A percentile compares a stretch with the other conserved stretches of the same genome.
Evolutionary conservation across 2,113 vertebrate species (phyloP).

Genomic region (Rutilus rutilus): DNA sequence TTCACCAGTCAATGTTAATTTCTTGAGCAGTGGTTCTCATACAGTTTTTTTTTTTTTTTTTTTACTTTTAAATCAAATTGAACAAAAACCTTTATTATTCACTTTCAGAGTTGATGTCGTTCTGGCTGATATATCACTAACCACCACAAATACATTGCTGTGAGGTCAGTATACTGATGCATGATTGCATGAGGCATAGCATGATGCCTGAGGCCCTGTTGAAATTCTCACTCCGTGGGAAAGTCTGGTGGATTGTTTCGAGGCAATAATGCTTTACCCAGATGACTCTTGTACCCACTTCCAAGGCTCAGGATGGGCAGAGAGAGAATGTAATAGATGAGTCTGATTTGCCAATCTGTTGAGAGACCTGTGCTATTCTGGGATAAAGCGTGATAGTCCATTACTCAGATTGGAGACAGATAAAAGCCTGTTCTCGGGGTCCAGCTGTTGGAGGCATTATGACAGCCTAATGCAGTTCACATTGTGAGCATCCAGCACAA

Average conservation of each 20-base stretch:
- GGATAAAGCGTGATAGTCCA: constrained; percentile 57
- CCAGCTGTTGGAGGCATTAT: constrained; percentile 66
- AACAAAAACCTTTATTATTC: background rate
- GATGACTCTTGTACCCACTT: constrained; percentile 10
- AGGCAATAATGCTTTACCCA: constrained; percentile 12
- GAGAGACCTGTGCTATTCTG: constrained; percentile 60
- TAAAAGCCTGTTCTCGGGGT: constrained; percentile 59
- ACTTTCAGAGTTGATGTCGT: background rate
- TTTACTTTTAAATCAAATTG: background rate
- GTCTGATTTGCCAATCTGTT: constrained; percentile 53
- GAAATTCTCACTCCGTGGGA: background rate
- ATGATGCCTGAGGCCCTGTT: background rate
- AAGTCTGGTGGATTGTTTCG: constrained; percentile 38
- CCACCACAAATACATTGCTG: background rate
- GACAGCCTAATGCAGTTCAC: constrained; percentile 68
- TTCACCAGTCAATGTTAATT: background rate
- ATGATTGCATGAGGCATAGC: background rate
- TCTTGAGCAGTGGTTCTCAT: background rate
- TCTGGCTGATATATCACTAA: background rate
- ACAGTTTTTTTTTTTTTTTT: background rate
- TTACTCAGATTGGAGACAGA: constrained; percentile 73
- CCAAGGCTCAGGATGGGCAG: background rate
- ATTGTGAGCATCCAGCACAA: constrained; percentile 61
- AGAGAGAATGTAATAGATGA: constrained; percentile 50
- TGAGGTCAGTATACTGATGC: constrained; percentile 2